These are phyloP conservation scores for Bufo bufo DNA, from an alignment of 2,113 vertebrate genomes.

Conservation along the genomic window DNA sequence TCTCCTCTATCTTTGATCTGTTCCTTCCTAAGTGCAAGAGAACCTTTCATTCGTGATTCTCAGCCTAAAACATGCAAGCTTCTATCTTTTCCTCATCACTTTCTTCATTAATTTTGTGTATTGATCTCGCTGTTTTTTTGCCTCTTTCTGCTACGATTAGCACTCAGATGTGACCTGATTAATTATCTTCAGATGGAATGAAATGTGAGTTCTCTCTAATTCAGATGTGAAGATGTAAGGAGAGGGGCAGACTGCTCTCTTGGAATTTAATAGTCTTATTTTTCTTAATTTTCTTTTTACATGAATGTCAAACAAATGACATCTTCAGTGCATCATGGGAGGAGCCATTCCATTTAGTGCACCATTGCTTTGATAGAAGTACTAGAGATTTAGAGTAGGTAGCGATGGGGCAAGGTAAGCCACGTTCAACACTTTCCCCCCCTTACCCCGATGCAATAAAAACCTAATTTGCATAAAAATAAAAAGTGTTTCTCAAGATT, in stretches of 20 bases:
- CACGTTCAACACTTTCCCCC: too few relatives aligned
- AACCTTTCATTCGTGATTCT: neutral
- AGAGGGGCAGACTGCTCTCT: neutral
- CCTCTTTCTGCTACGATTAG: neutral
- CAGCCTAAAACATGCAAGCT: neutral
- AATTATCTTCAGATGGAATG: slow-evolving; percentile 24
- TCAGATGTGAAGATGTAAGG: neutral
- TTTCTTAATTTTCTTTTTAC: neutral
- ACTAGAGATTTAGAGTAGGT: too few relatives aligned
- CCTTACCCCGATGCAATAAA: too few relatives aligned
- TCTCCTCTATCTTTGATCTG: neutral
- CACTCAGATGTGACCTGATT: slow-evolving; percentile 28
- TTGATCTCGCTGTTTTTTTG: slow-evolving; percentile 17
- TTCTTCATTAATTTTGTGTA: slow-evolving; percentile 22
- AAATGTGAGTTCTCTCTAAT: slow-evolving; percentile 13
- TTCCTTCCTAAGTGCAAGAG: neutral
- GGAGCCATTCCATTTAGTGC: too few relatives aligned
- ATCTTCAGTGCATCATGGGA: too few relatives aligned
- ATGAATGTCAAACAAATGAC: neutral
- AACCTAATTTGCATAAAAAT: too few relatives aligned
- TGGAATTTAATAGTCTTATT: neutral
- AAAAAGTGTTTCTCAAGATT: too few relatives aligned
- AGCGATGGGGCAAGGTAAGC: too few relatives aligned
- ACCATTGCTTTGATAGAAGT: too few relatives aligned
- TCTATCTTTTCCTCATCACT: slow-evolving; percentile 7